Base-by-base conservation (phyloP, 2,797 vertebrate genomes). In the Phylloscopus collybita region DNA sequence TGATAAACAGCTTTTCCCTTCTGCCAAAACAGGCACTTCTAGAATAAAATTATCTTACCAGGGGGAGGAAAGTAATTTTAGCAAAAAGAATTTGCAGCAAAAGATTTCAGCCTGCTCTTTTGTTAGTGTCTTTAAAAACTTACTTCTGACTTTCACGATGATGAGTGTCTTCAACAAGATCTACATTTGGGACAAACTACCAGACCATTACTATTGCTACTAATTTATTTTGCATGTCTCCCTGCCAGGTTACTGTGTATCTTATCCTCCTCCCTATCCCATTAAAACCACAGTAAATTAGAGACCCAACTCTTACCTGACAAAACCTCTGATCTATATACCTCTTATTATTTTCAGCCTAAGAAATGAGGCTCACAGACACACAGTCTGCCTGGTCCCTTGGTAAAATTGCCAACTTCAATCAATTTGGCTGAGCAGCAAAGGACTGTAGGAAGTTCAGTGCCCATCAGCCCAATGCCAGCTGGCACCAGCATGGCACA, bases 181-280 rank as follows among this genome's bases (percentile, higher is more conserved):
- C 47, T 78, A 45, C 47, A 72, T 61, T 67, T 75, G 32, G 42
- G 72, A 79, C 59, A 78, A 93, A 80, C 87, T 83, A 91, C 54
- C 30, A 89, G 38, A 61, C 34, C 20, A 49, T 71, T 89, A 80
- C 44, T 75, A 56, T 17, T 84, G 23, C 32, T 66, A 72, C 50
- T 80, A 80, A 95, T 88, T 88, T 86, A 91, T 81, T 91, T 79
- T 92, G 73, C 72, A 94, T 90, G 80, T 90, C 40, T 91, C 21
- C 29, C 51, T 93, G 61, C 23, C 57, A 90, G 44, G 44, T 38
- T 5, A 0, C 30, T 17, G 4, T 83, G 61, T 59, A 83, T 80
- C 69, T 95, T 84, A 73, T 47, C 44, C 42, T 90, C 19, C 38
- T 86, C 80, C 73, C 38, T 54, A 85, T 51, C 45, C 69, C 45